Percentiles rank a stretch among this genome's conserved stretches.
Evolutionary conservation across 2,113 vertebrate species (phyloP).

Genomic region (Sterrhoptilus dennistouni): DNA sequence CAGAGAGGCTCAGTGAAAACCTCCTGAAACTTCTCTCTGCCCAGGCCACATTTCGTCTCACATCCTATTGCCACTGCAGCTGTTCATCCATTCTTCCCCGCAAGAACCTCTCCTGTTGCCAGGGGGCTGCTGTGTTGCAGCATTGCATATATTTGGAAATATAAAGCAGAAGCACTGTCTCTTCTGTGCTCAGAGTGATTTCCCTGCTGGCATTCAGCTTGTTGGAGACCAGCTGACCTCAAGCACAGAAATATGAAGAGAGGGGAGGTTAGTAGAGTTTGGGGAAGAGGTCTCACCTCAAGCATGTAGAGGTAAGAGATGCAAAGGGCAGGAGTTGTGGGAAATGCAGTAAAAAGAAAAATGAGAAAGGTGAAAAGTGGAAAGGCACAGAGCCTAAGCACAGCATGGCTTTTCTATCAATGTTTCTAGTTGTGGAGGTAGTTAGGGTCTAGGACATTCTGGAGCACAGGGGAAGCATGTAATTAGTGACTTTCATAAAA

Average conservation of each 20-base stretch:
- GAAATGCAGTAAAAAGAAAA: background rate
- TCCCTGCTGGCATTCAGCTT: background rate
- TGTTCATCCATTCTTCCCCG: background rate
- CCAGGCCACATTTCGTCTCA: background rate
- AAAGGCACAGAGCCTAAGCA: background rate
- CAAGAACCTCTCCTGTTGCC: background rate
- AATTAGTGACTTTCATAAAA: background rate
- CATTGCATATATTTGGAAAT: background rate
- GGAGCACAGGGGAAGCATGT: background rate
- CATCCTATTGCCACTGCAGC: background rate
- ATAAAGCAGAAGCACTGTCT: background rate
- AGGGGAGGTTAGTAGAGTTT: background rate
- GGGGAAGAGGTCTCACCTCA: background rate
- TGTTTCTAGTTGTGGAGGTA: background rate
- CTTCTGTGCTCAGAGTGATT: background rate
- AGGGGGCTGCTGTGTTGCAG: background rate
- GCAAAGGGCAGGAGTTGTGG: background rate
- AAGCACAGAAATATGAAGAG: background rate
- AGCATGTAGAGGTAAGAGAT: background rate
- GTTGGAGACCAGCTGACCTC: background rate
- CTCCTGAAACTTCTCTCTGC: background rate
- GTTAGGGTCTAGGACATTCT: background rate
- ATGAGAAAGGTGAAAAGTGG: background rate
- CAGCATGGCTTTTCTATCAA: background rate
- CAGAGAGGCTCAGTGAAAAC: background rate